phyloP scores from a whole-genome alignment of 2,797 vertebrate species.

The Smutsia gigantea region DNA sequence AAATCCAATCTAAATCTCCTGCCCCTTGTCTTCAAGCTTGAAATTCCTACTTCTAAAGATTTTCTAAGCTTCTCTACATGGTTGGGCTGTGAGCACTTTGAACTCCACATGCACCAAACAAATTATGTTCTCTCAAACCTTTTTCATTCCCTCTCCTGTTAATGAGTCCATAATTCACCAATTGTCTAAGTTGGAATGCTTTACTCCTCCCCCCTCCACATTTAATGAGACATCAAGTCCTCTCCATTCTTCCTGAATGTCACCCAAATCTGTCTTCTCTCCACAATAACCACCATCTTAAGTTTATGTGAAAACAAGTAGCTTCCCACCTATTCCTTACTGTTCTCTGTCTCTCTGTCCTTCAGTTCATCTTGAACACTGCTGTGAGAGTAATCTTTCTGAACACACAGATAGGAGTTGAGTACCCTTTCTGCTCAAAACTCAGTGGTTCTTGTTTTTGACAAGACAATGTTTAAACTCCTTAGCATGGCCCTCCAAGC shows the following conservation, averaged over 20 bases:
- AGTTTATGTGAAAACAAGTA: conserved; percentile 19
- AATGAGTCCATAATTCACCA: conserved; percentile 18
- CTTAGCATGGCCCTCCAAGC: not conserved
- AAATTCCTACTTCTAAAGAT: not conserved
- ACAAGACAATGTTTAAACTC: not conserved
- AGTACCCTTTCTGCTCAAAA: not conserved
- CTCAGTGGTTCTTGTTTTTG: not conserved
- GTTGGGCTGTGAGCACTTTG: not conserved
- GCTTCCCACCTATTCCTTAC: not conserved
- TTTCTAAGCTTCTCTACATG: not conserved
- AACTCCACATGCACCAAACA: not conserved
- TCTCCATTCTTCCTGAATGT: not conserved
- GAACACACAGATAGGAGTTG: not conserved
- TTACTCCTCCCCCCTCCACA: not conserved
- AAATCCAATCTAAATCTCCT: conserved; percentile 20
- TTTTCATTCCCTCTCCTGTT: not conserved
- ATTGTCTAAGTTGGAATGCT: not conserved
- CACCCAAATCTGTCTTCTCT: not conserved
- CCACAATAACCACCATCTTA: not conserved
- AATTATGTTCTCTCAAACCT: not conserved
- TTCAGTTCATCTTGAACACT: not conserved
- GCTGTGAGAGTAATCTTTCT: not conserved
- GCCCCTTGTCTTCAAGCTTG: not conserved
- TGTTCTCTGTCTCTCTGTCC: not conserved
- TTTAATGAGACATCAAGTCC: not conserved